Base-by-base conservation (phyloP, 2,888 invertebrate genomes). In the Dryobota labecula region DNA sequence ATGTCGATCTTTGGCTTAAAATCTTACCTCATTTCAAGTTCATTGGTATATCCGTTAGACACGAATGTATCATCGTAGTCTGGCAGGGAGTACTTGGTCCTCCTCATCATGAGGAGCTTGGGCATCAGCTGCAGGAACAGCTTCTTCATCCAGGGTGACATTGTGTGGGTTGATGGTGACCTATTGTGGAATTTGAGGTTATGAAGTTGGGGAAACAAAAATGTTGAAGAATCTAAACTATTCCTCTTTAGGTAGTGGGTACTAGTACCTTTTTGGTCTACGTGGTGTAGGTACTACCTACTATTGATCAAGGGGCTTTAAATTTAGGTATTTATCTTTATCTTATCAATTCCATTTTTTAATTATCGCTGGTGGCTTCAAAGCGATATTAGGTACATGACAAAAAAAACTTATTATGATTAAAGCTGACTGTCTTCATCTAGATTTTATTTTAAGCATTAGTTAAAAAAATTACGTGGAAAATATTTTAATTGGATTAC, bases 111-210 rank as follows among this genome's bases (percentile, higher is more conserved):
- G 88, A 99, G 96, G 38, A 99, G 93, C 84, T 98, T 97, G 0
- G 99, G 99, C 98, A 99, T 98, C 90, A 98, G 97, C 90, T 98
- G 98, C n/a, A 99, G 96, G 93, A 99, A 99, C 77, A 99, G 96
- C 89, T 97, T 97, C 88, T 98, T 97, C 89, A 99, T 98, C 97
- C 98, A 97, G 0, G 98, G 98, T 0, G 99, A 98, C 98, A 99
- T 99, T 86, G 98, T 98, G 93, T 99, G 98, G 0, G 99, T 99
- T 7, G 99, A 98, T 27, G 99, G 98, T 0, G 98, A 98, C 92
- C 98, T 98, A 90, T 9, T 27, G 11, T 45, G 7, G 85, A 78
- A 83, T 78, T 75, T 33, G 11, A 66, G 15, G 36, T 20, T 5
- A 73, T 73, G 64, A 79, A 56, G 53, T 30, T 33, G 11, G 30